These are phyloP conservation scores for Actinopyga echinites DNA, from an alignment of 53 echinoderm and acorn worm species.

Conservation along the genomic window DNA sequence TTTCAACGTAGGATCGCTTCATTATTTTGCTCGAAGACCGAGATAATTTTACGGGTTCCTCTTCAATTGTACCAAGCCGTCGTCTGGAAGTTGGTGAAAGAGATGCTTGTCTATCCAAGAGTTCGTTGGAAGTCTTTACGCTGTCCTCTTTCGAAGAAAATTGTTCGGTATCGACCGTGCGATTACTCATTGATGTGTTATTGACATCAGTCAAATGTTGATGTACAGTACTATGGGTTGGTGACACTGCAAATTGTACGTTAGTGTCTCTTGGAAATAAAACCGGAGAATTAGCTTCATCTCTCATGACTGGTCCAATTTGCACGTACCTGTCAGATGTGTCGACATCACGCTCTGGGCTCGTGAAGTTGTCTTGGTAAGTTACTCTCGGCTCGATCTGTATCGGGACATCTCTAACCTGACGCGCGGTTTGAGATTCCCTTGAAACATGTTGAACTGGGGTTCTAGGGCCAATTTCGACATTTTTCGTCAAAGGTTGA, in stretches of 20 bases:
- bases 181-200: no score
- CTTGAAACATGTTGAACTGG: constrained; percentile 6
- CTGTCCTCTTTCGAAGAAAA: no score
- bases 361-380: constrained; percentile 9
- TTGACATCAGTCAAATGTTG: no score
- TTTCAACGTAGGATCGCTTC: not conserved
- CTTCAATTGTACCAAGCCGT: not conserved
- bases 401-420: constrained; percentile 25
- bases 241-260: no score
- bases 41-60: constrained; percentile 25
- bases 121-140: no score
- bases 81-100: not conserved
- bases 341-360: constrained; percentile 2
- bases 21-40: not conserved
- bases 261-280: constrained; percentile 2
- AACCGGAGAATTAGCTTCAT: constrained; percentile 26
- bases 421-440: not conserved
- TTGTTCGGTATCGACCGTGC: no score
- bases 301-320: constrained; percentile 24
- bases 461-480: not conserved
- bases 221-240: not conserved
- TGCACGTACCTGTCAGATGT: constrained; percentile 31
- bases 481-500: not conserved
- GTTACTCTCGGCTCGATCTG: not conserved
- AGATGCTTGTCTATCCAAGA: not conserved